A percentile compares a stretch with the other conserved stretches of the same genome.
These are phyloP conservation scores for Eupeodes luniger DNA, from an alignment of 2,888 invertebrate genomes.

Conservation along the genomic window DNA sequence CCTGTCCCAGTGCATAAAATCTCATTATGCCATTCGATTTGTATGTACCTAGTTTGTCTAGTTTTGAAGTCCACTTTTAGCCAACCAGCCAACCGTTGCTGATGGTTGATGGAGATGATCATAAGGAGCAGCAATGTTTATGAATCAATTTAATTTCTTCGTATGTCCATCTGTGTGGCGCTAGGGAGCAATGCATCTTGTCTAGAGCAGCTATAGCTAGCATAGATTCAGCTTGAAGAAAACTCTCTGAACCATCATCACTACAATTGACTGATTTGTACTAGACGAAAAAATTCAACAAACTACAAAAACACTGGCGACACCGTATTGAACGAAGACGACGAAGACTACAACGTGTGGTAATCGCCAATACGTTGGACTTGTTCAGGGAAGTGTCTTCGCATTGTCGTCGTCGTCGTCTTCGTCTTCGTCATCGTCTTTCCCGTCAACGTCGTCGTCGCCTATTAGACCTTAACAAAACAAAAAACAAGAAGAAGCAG, in stretches of 20 bases:
- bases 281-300: slow-evolving; percentile 5
- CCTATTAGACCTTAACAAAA: slow-evolving; percentile 53
- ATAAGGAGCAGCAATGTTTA: slow-evolving; percentile 61
- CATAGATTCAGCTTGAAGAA: slow-evolving; percentile 39
- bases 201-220: slow-evolving; percentile 19
- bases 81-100: slow-evolving; percentile 19
- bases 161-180: slow-evolving; percentile 73
- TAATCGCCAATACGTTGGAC: slow-evolving; percentile 50
- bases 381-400: slow-evolving; percentile 48
- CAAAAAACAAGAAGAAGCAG: slow-evolving; percentile 63
- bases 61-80: slow-evolving; percentile 55
- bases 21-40: slow-evolving; percentile 60
- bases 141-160: slow-evolving; percentile 75
- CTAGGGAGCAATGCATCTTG: slow-evolving; percentile 46
- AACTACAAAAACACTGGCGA: slow-evolving; percentile 56
- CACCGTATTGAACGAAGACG: slow-evolving; percentile 54
- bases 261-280: slow-evolving; percentile 25
- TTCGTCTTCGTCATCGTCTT: background rate
- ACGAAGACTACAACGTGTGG: slow-evolving; percentile 40
- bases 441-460: slow-evolving; percentile 62
- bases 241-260: slow-evolving; percentile 48
- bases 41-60: slow-evolving; percentile 62
- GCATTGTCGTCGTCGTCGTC: slow-evolving; percentile 14
- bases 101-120: slow-evolving; percentile 32
- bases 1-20: slow-evolving; percentile 41